Conservation (phyloP, 2,113 vertebrate genomes). For the Paedocypris sp. region DNA sequence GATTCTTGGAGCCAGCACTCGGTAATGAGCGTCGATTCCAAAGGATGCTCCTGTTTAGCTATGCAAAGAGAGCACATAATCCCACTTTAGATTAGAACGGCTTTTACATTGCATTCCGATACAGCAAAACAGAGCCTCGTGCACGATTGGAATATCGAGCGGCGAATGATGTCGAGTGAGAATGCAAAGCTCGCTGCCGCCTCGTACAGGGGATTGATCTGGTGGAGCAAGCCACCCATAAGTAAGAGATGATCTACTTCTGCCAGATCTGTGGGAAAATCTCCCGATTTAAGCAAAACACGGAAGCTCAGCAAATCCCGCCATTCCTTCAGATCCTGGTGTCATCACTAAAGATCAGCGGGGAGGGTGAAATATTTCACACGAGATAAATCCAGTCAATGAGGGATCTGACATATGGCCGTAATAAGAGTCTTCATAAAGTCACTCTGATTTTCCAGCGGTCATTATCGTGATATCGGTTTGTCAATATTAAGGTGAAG, state of each 20-base stretch:
- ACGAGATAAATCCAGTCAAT: not conserved
- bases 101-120: constrained; percentile 49
- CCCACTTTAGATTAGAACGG: constrained; percentile 49
- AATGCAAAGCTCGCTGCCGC: constrained; percentile 37
- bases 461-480: not conserved
- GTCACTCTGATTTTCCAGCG: not conserved
- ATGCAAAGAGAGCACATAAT: constrained; percentile 61
- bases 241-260: constrained; percentile 2
- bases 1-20: constrained; percentile 49
- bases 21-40: constrained; percentile 46
- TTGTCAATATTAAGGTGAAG: constrained; percentile 11
- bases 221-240: not conserved
- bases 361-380: not conserved
- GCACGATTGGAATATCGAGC: constrained; percentile 58
- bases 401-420: not conserved
- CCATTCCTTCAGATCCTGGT: too few species aligned
- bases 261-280: not conserved
- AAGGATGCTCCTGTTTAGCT: constrained; percentile 50
- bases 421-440: not conserved
- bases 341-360: too few species aligned
- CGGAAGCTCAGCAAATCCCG: not conserved
- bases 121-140: constrained; percentile 43
- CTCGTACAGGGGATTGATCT: constrained; percentile 2
- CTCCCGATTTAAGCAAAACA: not conserved
- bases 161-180: constrained; percentile 47